A percentile compares a stretch with the other conserved stretches of the same genome.
Evolutionary conservation across 2,797 vertebrate genomes (phyloP).

Genomic region (Eulemur albifrons): DNA sequence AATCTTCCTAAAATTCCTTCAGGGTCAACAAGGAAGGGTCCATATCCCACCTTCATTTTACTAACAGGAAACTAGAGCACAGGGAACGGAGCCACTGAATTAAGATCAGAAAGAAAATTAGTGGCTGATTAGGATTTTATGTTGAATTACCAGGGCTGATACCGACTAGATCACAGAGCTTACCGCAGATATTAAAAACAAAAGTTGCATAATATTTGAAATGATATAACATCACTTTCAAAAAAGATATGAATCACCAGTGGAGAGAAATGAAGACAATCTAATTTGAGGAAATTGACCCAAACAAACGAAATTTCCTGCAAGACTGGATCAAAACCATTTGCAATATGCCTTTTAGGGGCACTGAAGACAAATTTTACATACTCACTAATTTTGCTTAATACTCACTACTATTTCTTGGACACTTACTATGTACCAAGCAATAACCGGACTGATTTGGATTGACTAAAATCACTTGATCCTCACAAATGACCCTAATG

Average conservation of each 20-base stretch:
- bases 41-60: background rate
- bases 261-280: background rate
- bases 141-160: background rate
- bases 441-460: background rate
- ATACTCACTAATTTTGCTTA: background rate
- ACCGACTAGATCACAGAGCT: background rate
- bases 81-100: background rate
- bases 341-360: background rate
- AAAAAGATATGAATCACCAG: background rate
- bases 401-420: background rate
- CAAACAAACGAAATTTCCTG: background rate
- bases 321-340: background rate
- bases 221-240: background rate
- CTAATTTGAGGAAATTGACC: background rate
- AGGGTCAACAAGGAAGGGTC: background rate
- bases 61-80: background rate
- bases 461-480: background rate
- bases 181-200: background rate
- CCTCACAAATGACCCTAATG: background rate
- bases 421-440: background rate
- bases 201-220: background rate
- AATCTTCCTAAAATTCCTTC: background rate
- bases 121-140: background rate
- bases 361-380: background rate
- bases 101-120: background rate